Base-by-base conservation (phyloP, 2,888 invertebrate genomes). In the Carabus problematicus region DNA sequence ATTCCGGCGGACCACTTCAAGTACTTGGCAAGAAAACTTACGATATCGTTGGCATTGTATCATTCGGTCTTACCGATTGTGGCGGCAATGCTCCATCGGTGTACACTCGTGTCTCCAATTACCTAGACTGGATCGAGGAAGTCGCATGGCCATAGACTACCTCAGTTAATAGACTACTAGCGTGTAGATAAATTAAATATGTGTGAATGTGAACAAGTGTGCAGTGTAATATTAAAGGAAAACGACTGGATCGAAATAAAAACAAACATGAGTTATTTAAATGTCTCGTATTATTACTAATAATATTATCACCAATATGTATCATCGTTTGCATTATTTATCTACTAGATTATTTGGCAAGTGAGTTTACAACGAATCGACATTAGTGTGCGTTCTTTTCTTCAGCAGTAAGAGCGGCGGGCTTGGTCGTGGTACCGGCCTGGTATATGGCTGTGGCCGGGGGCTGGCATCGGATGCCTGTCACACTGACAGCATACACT, bases 381-480 rank as follows among this genome's bases (percentile, higher is more conserved):
- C 29, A 6, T 29, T 29, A 29, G 29, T 29, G 29, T 29, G 29
- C 29, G 29, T 29, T 29, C 29, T 29, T 29, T 29, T 29, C 29
- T 29, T 29, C 49, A 49, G 19, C 1, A 18, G 18, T 19, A 16
- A 9, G 18, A 19, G 16, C 19, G 52, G 41, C 16, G 12, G 63
- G 54, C 12, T 45, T 16, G n/a, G 47, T 39, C 12, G 43, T 16
- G 8, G 54, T 19, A 42, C 45, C 43, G 11, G 64, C 29, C 41
- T 68, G 40, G 55, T 69, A 75, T n/a, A 72, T 49, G 9, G 71
- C 72, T 41, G 68, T 72, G 0, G 75, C 76, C 8, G 75, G 72
- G 14, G 75, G 75, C 16, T 70, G 58, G 49, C 74, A 75, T 49
- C 75, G 70, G 18, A 74, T 74, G 16, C 75, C 75, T 14, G 14